Evolutionary conservation across 2,113 vertebrate genomes (phyloP).

Genomic region (Helogale parvula): DNA sequence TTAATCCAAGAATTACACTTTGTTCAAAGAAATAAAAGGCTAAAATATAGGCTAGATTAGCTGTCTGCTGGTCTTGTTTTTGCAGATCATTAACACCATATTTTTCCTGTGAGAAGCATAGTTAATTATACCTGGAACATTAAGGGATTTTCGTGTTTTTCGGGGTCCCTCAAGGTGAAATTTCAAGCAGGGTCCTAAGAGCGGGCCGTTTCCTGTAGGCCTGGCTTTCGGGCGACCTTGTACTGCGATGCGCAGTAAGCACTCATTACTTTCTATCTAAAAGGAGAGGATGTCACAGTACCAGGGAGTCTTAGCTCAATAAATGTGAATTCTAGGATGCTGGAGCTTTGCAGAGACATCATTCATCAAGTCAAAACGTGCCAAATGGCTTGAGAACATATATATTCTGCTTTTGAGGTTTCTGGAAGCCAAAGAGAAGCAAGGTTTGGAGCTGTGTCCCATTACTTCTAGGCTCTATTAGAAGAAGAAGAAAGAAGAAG

Average conservation of each 20-base stretch:
- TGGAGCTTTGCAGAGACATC: not conserved
- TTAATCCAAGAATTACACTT: not conserved
- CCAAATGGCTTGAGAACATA: not conserved
- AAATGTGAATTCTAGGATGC: conserved; percentile 13
- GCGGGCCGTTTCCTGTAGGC: not conserved
- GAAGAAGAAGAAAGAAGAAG: not conserved
- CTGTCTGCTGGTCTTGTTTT: not conserved
- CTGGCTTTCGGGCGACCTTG: not conserved
- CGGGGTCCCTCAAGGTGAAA: not conserved
- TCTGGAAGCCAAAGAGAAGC: conserved; percentile 3
- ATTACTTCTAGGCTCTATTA: not conserved
- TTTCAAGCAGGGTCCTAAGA: not conserved
- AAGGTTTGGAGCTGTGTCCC: not conserved
- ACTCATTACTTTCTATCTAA: not conserved
- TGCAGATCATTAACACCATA: not conserved
- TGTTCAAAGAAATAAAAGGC: not conserved
- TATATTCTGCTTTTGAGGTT: not conserved
- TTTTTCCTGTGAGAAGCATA: not conserved
- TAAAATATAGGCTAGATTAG: not conserved
- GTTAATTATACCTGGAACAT: not conserved
- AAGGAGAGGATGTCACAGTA: not conserved
- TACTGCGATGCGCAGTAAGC: not conserved
- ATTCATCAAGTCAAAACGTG: not conserved
- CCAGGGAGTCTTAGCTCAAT: not conserved
- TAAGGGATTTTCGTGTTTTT: not conserved